Percentiles rank a stretch among this genome's conserved stretches.
These are phyloP conservation scores for Reinhardtius hippoglossoides DNA, from an alignment of 2,113 vertebrate genomes.

Conservation along the genomic window DNA sequence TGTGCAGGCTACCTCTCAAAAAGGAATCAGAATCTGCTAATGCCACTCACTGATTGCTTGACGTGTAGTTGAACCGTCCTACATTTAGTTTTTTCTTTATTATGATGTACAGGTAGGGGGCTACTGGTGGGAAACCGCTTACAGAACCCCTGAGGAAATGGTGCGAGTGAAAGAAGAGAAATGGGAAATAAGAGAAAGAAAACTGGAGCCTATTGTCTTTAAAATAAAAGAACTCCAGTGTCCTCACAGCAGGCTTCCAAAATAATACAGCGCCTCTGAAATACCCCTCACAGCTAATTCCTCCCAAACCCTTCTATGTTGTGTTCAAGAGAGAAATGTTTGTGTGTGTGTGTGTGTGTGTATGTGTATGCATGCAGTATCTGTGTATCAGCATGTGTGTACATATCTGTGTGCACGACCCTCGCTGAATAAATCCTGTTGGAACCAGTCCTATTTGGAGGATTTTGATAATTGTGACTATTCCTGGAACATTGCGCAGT, in stretches of 20 bases:
- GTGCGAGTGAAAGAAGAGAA: conserved; percentile 5
- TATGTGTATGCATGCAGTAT: conserved; percentile 7
- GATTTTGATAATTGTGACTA: conserved; percentile 63
- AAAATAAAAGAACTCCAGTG: conserved; percentile 47
- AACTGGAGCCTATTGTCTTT: conserved; percentile 37
- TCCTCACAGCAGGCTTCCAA: conserved; percentile 48
- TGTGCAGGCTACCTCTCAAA: too few species aligned
- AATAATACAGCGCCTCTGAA: conserved; percentile 52
- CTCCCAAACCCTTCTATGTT: conserved; percentile 23
- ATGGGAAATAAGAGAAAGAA: conserved; percentile 23
- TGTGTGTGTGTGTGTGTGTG: not conserved
- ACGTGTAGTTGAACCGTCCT: conserved; percentile 11
- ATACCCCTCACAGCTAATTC: conserved; percentile 49
- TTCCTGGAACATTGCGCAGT: conserved; percentile 36
- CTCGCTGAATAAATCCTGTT: conserved; percentile 51
- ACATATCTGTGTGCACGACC: conserved; percentile 31
- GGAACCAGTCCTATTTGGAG: conserved; percentile 62
- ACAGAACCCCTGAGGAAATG: conserved; percentile 9
- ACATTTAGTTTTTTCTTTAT: not conserved
- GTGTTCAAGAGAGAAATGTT: conserved; percentile 11
- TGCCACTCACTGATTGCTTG: not conserved
- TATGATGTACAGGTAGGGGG: too few species aligned
- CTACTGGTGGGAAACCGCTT: not conserved
- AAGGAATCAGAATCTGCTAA: too few species aligned
- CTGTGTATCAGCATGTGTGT: conserved; percentile 21